These are phyloP conservation scores for Cephus runcator DNA, from an alignment of 2,888 invertebrate genomes.

Conservation along the genomic window DNA sequence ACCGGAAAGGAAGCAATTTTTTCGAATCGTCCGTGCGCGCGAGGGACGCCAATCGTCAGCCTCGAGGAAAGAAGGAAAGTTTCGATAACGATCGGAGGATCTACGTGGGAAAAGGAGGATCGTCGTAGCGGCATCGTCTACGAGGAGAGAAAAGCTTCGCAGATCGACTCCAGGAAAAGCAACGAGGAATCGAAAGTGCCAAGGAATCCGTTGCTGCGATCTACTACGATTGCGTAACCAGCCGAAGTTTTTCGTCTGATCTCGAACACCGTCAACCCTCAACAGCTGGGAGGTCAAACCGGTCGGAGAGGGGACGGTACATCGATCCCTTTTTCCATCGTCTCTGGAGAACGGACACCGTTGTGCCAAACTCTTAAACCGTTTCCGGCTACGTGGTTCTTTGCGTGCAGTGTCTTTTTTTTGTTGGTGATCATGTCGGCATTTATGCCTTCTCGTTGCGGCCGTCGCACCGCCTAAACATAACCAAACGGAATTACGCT, in stretches of 20 bases:
- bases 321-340: constrained; percentile 48
- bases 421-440: too few species aligned
- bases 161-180: too few species aligned
- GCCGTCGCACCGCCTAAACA: too few species aligned
- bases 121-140: background rate
- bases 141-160: too few species aligned
- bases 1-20: constrained; percentile 3
- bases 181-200: too few species aligned
- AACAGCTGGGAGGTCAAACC: constrained; percentile 18
- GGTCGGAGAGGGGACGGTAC: constrained; percentile 34
- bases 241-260: too few species aligned
- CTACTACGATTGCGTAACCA: too few species aligned
- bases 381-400: background rate
- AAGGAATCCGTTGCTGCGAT: too few species aligned
- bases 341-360: constrained; percentile 39
- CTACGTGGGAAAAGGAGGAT: constrained; percentile 9
- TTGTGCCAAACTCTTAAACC: constrained; percentile 19
- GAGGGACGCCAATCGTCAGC: background rate
- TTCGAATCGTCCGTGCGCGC: too few species aligned
- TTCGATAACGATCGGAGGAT: background rate
- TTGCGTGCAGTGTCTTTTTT: too few species aligned
- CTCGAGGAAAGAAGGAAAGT: constrained; percentile 8
- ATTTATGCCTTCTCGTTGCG: too few species aligned
- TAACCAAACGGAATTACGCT: too few species aligned
- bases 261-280: background rate